These are phyloP conservation scores for Eilema caniola DNA, from an alignment of 2,888 invertebrate genomes.

Conservation along the genomic window DNA sequence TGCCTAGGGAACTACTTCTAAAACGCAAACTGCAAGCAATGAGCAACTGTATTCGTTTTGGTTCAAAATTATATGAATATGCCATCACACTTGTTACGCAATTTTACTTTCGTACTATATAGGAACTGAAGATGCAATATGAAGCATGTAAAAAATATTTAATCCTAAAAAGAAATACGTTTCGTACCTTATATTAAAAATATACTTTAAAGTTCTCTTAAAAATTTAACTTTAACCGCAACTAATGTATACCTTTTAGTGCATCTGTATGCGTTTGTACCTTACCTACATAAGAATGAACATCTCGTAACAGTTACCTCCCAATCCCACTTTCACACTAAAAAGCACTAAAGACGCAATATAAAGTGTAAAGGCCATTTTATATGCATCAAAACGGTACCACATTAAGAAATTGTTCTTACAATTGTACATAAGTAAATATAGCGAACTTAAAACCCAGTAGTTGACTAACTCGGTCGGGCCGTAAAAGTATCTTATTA, in stretches of 20 bases:
- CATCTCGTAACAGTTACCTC: conserved; percentile 25
- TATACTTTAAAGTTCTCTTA: no score
- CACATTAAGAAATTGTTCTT: conserved; percentile 43
- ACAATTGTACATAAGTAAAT: conserved; percentile 44
- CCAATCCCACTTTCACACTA: conserved; percentile 9
- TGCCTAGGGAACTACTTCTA: neutral
- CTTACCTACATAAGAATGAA: neutral
- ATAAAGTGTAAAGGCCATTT: neutral
- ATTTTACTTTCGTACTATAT: neutral
- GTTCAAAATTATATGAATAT: conserved; percentile 9
- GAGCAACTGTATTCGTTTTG: neutral
- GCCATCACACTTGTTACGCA: conserved; percentile 7
- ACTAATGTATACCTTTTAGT: neutral
- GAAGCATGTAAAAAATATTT: no score
- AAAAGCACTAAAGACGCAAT: neutral
- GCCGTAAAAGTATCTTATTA: conserved; percentile 56
- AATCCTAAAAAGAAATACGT: no score
- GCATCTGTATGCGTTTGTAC: neutral
- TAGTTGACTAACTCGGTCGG: conserved; percentile 54
- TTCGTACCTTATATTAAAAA: no score
- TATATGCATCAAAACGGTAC: conserved; percentile 34
- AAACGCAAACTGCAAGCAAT: neutral
- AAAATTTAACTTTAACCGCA: neutral
- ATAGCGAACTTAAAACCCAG: conserved; percentile 51
- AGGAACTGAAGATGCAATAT: no score